Evolutionary conservation across 1,140 invertebrate genomes (phyloP), one percentile per base, ranked within the genome.

Genomic region (Chrysoperla carnea): DNA sequence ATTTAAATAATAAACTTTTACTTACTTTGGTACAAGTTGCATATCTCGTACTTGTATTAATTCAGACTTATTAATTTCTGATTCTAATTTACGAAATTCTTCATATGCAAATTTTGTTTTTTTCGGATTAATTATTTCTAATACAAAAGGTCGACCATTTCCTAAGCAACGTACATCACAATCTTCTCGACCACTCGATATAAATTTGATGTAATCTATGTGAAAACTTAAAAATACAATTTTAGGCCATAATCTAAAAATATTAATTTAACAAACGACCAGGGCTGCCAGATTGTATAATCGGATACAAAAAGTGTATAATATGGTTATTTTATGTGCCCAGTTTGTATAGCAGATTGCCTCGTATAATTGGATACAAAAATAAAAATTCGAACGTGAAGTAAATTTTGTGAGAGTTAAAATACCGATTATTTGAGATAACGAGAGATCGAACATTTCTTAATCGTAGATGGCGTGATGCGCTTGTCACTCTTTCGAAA

Each of bases 171-270:
- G 62, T 0, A 96, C 89, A 65, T 95, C 90, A 14, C 63, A 58
- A 67, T 98, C 93, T 66, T 97, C 93, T 41, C 93, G 67, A 0
- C 93, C 93, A 44, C 90, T 93, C 6, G 91, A 76, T 49, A 85
- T 78, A 73, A 96, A 78, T 60, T 83, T 74, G 40, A 70, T 48
- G 8, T 59, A 55, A 7, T 54, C 52, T 5, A 46, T 39, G 1
- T 52, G 41, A 37, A 64, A 52, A n/a, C 62, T 66, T 41, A 39
- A 46, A 48, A 12, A 46, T 23, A 23, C 17, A 23, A 23, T 23
- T 23, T 23, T 23, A 23, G 12, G 36, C 15, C 15, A 17, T 37
- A 36, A 49, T 36, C 6, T 12, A 15, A 13, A 31, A 8, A 45
- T 8, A 6, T 33, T 41, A 3, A 37, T 6, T 2, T 23, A 43